These are phyloP conservation scores for Rhinopomastus cyanomelas DNA, from an alignment of 2,113 vertebrate genomes.

Conservation along the genomic window DNA sequence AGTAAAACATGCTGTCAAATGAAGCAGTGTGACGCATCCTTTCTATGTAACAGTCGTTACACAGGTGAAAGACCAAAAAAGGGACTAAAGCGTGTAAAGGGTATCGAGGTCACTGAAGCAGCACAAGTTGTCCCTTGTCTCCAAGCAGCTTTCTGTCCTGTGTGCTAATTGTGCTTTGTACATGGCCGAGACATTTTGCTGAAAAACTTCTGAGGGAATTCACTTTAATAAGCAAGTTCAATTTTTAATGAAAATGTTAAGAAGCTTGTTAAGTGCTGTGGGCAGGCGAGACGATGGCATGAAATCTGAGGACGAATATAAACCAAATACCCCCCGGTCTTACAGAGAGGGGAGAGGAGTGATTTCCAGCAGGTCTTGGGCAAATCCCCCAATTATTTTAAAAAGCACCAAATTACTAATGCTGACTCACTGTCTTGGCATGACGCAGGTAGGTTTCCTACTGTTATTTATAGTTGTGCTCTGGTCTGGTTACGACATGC, in stretches of 20 bases:
- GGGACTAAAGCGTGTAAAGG: background rate
- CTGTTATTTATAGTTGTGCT: conserved; percentile 33
- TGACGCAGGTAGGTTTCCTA: background rate
- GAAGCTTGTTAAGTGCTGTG: conserved; percentile 5
- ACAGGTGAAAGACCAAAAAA: background rate
- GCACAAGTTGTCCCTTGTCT: background rate
- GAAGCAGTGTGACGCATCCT: background rate
- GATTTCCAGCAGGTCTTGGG: conserved; percentile 3
- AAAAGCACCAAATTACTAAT: background rate
- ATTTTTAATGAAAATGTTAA: conserved; percentile 23
- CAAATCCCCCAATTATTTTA: conserved; percentile 6
- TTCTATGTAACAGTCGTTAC: background rate
- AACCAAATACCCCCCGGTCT: background rate
- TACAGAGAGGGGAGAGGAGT: background rate
- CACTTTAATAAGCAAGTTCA: conserved; percentile 23
- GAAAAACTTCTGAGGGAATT: background rate
- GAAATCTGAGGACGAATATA: conserved; percentile 1
- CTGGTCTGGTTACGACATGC: conserved; percentile 31
- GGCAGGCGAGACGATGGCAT: background rate
- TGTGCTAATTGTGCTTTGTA: background rate
- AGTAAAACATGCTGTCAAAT: background rate
- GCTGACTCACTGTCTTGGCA: conserved; percentile 10
- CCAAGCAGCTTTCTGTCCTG: background rate
- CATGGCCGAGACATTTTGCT: background rate
- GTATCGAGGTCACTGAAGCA: background rate